Evolutionary conservation across 1,140 invertebrate genomes (phyloP).

Genomic region (Danaus melanippus): DNA sequence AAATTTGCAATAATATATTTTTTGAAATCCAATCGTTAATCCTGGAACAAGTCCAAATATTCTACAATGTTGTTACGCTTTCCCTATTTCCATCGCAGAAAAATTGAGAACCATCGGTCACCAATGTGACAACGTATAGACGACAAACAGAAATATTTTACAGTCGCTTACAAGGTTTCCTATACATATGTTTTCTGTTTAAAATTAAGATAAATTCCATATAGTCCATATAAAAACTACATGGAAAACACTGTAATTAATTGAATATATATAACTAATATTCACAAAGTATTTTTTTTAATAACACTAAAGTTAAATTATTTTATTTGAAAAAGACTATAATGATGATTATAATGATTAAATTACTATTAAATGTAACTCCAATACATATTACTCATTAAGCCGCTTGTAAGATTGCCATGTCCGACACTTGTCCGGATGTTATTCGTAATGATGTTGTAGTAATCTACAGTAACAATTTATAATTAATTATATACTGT

Average conservation of each 20-base stretch:
- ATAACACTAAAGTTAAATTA: too few species aligned
- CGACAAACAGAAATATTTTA: slow-evolving; percentile 68
- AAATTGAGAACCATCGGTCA: slow-evolving; percentile 70
- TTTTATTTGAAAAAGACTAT: too few species aligned
- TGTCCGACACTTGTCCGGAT: slow-evolving; percentile 17
- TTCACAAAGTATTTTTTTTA: too few species aligned
- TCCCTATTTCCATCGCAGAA: slow-evolving; percentile 70
- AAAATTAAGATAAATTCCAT: too few species aligned
- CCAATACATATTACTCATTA: slow-evolving; percentile 12
- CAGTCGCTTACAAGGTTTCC: slow-evolving; percentile 62
- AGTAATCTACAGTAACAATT: slow-evolving; percentile 8
- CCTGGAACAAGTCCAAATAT: slow-evolving; percentile 57
- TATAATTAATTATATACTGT: slow-evolving; percentile 10
- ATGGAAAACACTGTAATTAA: too few species aligned
- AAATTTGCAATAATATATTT: slow-evolving; percentile 25
- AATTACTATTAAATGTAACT: slow-evolving; percentile 5
- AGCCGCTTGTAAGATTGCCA: slow-evolving; percentile 14
- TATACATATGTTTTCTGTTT: not conserved
- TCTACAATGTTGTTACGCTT: slow-evolving; percentile 66
- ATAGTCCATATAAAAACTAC: too few species aligned
- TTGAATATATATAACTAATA: too few species aligned
- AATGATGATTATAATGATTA: too few species aligned
- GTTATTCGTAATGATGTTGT: slow-evolving; percentile 10
- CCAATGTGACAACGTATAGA: slow-evolving; percentile 63
- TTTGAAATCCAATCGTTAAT: slow-evolving; percentile 59